phyloP scores from a whole-genome alignment of 2,113 vertebrate genomes.

The Equus quagga region DNA sequence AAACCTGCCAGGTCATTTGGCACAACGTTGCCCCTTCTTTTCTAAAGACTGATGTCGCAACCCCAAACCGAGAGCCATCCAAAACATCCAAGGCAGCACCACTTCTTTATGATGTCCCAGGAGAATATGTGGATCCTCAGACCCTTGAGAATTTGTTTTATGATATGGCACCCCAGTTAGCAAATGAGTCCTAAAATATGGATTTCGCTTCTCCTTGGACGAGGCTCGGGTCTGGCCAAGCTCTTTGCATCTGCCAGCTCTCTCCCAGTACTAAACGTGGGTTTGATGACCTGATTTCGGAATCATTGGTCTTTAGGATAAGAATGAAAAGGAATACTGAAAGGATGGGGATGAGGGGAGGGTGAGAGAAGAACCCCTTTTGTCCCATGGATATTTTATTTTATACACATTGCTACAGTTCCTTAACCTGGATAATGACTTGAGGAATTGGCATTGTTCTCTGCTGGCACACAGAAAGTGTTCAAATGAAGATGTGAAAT shows the following conservation, averaged over 20 bases:
- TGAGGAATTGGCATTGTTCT: not conserved
- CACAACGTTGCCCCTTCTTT: not conserved
- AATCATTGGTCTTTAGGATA: not conserved
- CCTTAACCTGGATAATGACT: not conserved
- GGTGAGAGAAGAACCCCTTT: fast-evolving
- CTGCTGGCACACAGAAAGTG: not conserved
- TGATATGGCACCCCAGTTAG: no score
- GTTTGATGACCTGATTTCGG: not conserved
- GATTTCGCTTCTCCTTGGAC: not conserved
- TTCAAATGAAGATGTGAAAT: not conserved
- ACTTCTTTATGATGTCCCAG: not conserved
- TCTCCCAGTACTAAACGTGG: not conserved
- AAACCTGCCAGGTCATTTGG: not conserved
- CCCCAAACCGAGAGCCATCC: not conserved
- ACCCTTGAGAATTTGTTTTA: not conserved
- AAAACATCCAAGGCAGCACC: not conserved
- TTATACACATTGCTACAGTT: no score
- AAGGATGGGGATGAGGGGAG: not conserved
- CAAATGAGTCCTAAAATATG: no score
- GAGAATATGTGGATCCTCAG: not conserved
- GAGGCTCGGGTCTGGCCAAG: not conserved
- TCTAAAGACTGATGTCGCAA: not conserved
- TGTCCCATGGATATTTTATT: not conserved
- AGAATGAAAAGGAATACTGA: not conserved
- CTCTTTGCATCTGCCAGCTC: not conserved